Base-by-base conservation (phyloP, 2,113 vertebrate genomes). In the Rhadina sibilatrix region DNA sequence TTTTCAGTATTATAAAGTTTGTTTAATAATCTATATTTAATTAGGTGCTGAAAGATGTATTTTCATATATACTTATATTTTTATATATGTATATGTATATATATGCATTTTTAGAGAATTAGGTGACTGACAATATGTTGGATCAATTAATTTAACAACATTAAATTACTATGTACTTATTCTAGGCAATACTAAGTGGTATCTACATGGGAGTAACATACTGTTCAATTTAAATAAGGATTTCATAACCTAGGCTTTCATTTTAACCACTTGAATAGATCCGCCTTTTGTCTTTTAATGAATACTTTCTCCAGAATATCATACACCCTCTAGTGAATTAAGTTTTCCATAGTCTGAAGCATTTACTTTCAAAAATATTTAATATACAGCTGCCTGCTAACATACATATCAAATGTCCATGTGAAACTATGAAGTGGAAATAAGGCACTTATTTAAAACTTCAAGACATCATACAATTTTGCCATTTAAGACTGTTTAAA, bases 301-400 rank as follows among this genome's bases (percentile, higher is more conserved):
- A 97, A 87, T 94, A 95, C 81, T 82, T 92, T 91, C 77, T 85
- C 75, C 93, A 81, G 50, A 79, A 92, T 77, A 90, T 87, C 84
- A 78, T 85, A 61, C 54, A 93, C 61, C 79, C 42, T 87, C 46
- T 83, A 76, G 28, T 90, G 64, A 96, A 93, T 90, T 72, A 92
- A 92, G 88, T 75, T 84, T 27, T 70, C n/a, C 18, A 37, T 52
- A 87, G 47, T 89, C 54, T 91, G 56, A 65, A 66, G 12, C 77
- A 77, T 33, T 79, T 71, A 53, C 53, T 71, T 72, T 69, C 30
- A 54, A 86, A 83, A 88, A 66, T 79, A 65, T 89, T 85, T 71
- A 70, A 47, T 49, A 93, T 63, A 54, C 84, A 94, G 47, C 38
- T 91, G 28, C 40, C 82, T 74, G 40, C 81, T 69, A 56, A 82